Conservation (phyloP, 1,140 invertebrate species). For the Homarus americanus region DNA sequence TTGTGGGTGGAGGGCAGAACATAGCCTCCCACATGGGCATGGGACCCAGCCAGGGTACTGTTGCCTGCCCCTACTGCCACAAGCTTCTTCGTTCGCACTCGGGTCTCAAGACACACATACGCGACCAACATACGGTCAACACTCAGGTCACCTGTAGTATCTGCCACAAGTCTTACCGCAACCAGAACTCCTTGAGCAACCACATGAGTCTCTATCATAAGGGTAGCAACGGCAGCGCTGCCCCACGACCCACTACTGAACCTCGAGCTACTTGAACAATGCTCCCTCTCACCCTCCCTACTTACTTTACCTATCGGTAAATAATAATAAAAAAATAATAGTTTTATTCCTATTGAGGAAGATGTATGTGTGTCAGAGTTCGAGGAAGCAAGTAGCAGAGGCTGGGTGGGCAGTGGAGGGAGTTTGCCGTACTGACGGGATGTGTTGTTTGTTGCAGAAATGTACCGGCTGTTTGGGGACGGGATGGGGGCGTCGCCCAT, state of each 20-base stretch:
- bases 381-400: neutral
- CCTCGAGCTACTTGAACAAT: constrained; percentile 2
- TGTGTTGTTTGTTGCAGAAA: constrained; percentile 73
- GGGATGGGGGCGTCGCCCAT: constrained; percentile 48
- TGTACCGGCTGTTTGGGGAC: constrained; percentile 66
- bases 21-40: constrained; percentile 12
- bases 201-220: constrained; percentile 74
- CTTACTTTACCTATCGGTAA: constrained; percentile 18
- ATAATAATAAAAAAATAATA: neutral
- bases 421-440: constrained; percentile 62
- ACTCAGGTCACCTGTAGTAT: constrained; percentile 85
- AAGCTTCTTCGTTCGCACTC: constrained; percentile 70
- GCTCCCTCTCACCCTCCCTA: neutral
- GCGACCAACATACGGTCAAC: constrained; percentile 69
- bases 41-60: constrained; percentile 53
- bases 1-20: constrained; percentile 12
- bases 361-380: neutral
- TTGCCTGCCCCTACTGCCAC: constrained; percentile 72
- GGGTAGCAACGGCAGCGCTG: constrained; percentile 42
- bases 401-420: constrained; percentile 4
- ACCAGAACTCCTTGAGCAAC: constrained; percentile 72
- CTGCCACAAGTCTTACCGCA: constrained; percentile 83
- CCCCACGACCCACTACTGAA: constrained; percentile 13
- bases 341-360: constrained; percentile 4
- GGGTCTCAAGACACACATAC: constrained; percentile 71